phyloP scores from a whole-genome alignment of 64 coral and sea anemone genomes.

The Pachyseris speciosa region DNA sequence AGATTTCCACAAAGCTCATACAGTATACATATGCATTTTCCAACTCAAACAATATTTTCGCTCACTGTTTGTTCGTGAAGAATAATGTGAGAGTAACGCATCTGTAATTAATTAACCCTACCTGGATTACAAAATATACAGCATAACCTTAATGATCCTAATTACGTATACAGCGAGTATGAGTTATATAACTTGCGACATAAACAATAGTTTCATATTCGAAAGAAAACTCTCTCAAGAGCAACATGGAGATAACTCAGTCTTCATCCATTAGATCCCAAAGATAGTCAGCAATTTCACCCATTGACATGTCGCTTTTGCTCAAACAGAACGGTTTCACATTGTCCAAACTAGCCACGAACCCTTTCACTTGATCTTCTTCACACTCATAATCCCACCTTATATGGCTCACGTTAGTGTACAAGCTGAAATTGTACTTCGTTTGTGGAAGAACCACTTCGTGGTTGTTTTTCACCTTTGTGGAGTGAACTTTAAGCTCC shows the following conservation, averaged over 20 bases:
- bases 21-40: too few species aligned
- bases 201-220: too few species aligned
- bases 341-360: conserved; percentile 82
- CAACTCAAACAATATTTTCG: too few species aligned
- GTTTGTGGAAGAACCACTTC: conserved; percentile 85
- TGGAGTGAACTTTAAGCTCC: conserved; percentile 40
- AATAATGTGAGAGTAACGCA: too few species aligned
- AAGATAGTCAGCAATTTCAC: conserved; percentile 79
- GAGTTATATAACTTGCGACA: too few species aligned
- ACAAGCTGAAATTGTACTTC: conserved; percentile 95
- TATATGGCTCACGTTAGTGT: conserved; percentile 87
- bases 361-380: conserved; percentile 87
- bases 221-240: not conserved
- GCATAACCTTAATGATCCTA: too few species aligned
- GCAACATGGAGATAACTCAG: not conserved
- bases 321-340: conserved; percentile 92
- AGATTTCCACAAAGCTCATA: too few species aligned
- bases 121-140: too few species aligned
- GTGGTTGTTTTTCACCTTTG: conserved; percentile 48
- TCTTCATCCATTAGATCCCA: conserved; percentile 91
- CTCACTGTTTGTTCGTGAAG: too few species aligned
- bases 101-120: too few species aligned
- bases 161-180: too few species aligned
- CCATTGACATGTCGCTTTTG: conserved; percentile 73
- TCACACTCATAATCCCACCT: conserved; percentile 96